Evolutionary conservation across 2,113 vertebrate genomes (phyloP), one percentile per base, ranked within the genome.

Genomic region (Fregetta grallaria): DNA sequence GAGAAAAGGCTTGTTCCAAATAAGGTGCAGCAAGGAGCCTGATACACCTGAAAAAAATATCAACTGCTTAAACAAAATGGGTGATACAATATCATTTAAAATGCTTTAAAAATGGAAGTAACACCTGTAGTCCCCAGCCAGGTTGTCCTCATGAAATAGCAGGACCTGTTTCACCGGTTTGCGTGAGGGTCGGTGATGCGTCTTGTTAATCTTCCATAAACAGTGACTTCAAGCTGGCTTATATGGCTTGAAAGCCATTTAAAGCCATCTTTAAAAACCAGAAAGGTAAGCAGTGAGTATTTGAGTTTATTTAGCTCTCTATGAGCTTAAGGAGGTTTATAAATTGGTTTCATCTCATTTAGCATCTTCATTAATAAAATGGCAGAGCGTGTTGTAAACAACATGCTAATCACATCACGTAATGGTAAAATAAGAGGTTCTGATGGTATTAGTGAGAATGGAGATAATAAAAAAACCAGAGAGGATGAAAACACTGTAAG

Each of bases 301-400:
- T 40, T 53, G 75, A 79, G 11, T 86, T 93, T 90, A 90, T 94
- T 90, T 82, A 55, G 59, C 67, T 83, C 68, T 84, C 73, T 77
- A 0, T 62, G 68, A 80, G 74, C 29, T 88, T 58, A 67, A 78
- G 66, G 58, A 96, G 62, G 23, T 88, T 91, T 90, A 62, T 86
- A 86, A 92, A 90, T 59, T 70, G 26, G 71, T 83, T 94, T 94
- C 55, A 77, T 63, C 77, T 95, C 90, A 85, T 95, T 96, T 94
- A 94, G 52, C 71, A 66, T 68, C 63, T 86, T 96, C 75, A 77
- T 91, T 95, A 97, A 88, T 79, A 93, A 80, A 90, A 72, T 58
- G 67, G 62, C 73, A 89, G 83, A 82, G 25, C 3, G 3, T 34
- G 49, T 30, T 63, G 76, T 85, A 88, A 95, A 84, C 92, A 94